These are phyloP conservation scores for Semaprochilodus insignis DNA, from an alignment of 2,797 vertebrate species.

Conservation along the genomic window DNA sequence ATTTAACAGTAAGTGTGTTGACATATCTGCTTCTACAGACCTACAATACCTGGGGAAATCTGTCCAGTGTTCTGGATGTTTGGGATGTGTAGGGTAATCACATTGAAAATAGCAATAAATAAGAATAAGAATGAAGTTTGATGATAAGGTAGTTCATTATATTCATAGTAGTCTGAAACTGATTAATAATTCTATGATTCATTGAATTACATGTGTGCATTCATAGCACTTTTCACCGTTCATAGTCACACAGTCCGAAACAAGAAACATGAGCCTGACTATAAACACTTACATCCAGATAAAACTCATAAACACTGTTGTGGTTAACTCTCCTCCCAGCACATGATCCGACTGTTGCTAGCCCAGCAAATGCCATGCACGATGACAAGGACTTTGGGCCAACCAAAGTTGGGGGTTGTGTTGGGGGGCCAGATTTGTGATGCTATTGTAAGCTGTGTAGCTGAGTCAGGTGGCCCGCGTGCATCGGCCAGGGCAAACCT, in stretches of 20 bases:
- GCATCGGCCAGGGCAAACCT: constrained; percentile 26
- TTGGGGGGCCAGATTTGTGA: constrained; percentile 2
- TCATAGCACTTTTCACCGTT: background rate
- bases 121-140: too few relatives aligned
- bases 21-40: too few relatives aligned
- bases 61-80: too few relatives aligned
- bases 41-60: too few relatives aligned
- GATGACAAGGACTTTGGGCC: background rate
- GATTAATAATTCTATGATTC: too few relatives aligned
- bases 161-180: too few relatives aligned
- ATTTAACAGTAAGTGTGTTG: too few relatives aligned
- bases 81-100: too few relatives aligned
- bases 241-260: background rate
- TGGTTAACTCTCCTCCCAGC: constrained; percentile 7
- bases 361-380: background rate
- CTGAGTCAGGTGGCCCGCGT: constrained; percentile 38
- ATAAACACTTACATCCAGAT: background rate
- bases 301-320: constrained; percentile 4
- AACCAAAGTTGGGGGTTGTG: background rate
- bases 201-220: background rate
- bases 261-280: background rate
- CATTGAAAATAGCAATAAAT: too few relatives aligned
- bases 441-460: constrained; percentile 29
- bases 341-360: background rate
- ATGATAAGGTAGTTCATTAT: too few relatives aligned